Conservation (phyloP, 2,113 vertebrate species). For the Triplophysa rosa region DNA sequence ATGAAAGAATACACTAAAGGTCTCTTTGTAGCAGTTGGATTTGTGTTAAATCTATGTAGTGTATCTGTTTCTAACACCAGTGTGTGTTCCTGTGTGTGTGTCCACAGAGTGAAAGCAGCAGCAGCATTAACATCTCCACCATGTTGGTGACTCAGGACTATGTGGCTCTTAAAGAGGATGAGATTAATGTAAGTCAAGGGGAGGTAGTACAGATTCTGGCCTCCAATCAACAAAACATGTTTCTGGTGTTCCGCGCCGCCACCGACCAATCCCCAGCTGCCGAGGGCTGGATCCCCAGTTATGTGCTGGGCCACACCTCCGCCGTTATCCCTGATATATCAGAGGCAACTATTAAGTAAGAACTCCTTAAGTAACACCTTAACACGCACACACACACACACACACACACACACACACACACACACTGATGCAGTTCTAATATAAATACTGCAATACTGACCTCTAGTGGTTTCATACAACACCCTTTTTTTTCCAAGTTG, state of each 20-base stretch:
- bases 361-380: neutral
- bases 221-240: conserved; percentile 99
- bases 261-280: conserved; percentile 97
- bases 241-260: conserved; percentile 98
- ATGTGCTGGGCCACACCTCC: conserved; percentile 96
- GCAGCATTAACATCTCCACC: conserved; percentile 98
- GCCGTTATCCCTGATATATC: conserved; percentile 87
- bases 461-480: conserved; percentile 1
- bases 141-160: conserved; percentile 99
- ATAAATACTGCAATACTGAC: neutral
- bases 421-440: neutral
- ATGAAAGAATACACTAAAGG: too few relatives aligned
- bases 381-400: neutral
- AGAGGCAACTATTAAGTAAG: conserved; percentile 93
- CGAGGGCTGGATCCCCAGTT: conserved; percentile 99
- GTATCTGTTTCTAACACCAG: neutral
- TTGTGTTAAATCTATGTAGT: neutral
- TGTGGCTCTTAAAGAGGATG: conserved; percentile 99
- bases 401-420: too few relatives aligned
- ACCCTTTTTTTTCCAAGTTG: too few relatives aligned
- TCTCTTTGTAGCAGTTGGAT: neutral
- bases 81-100: conserved; percentile 65
- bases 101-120: conserved; percentile 98
- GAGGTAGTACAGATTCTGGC: conserved; percentile 99
- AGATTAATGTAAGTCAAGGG: conserved; percentile 96